Evolutionary conservation across 1,140 invertebrate genomes (phyloP).

Genomic region (Brachionus plicatilis): DNA sequence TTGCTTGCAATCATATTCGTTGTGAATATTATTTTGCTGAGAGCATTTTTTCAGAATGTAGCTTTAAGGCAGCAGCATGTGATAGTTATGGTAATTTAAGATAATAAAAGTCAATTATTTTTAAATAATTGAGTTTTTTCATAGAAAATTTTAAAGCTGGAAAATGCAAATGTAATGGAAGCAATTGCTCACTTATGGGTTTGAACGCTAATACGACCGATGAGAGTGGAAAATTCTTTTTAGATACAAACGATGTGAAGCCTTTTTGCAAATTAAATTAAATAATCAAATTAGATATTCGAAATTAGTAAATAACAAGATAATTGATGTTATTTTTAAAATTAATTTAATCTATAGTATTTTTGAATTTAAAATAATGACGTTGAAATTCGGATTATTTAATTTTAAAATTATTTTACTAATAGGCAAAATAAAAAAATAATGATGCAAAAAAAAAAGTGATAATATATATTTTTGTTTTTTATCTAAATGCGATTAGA

Average conservation of each 20-base stretch:
- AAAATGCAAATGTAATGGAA: background rate
- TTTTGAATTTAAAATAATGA: background rate
- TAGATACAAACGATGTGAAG: background rate
- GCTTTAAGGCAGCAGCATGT: background rate
- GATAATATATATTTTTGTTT: background rate
- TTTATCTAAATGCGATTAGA: background rate
- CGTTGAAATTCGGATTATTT: background rate
- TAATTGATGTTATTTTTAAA: background rate
- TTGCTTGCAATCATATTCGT: slow-evolving; percentile 4
- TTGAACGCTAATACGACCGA: background rate
- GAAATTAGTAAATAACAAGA: background rate
- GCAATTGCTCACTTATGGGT: background rate
- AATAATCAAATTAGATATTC: background rate
- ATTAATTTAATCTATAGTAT: background rate
- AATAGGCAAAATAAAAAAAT: background rate
- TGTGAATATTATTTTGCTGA: slow-evolving; percentile 29
- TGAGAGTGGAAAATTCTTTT: background rate
- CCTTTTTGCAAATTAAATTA: slow-evolving; percentile 10
- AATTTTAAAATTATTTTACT: background rate
- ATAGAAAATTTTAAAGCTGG: slow-evolving; percentile 30
- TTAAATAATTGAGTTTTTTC: background rate
- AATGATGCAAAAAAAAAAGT: background rate
- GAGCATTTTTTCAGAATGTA: background rate
- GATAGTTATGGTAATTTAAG: background rate
- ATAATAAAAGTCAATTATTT: background rate